A percentile compares a stretch with the other conserved stretches of the same genome.
These are phyloP conservation scores for Tragulus kanchil DNA, from an alignment of 2,113 vertebrate genomes.

Conservation along the genomic window DNA sequence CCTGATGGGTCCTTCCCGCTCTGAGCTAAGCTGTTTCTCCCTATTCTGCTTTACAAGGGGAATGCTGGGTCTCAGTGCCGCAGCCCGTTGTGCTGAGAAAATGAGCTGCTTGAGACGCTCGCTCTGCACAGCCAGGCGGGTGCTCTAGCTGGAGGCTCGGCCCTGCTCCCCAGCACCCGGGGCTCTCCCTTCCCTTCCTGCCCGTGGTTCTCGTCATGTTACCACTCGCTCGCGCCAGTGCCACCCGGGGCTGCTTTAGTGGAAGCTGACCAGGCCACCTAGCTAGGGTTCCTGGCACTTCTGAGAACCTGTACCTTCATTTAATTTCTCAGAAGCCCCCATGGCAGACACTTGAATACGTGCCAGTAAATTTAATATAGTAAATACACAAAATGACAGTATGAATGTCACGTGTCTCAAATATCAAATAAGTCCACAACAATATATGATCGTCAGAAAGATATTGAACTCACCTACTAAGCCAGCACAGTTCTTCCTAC, in stretches of 20 bases:
- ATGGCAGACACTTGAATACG: not conserved
- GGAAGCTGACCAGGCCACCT: not conserved
- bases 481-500: not conserved
- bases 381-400: not conserved
- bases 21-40: not conserved
- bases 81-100: not conserved
- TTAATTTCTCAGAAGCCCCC: not conserved
- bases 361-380: not conserved
- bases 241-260: not conserved
- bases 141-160: not conserved
- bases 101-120: not conserved
- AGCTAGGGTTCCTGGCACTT: not conserved
- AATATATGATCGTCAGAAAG: not conserved
- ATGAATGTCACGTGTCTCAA: not conserved
- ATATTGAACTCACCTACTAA: not conserved
- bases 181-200: not conserved
- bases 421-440: not conserved
- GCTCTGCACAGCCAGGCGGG: not conserved
- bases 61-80: not conserved
- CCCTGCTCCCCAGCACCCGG: not conserved
- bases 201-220: not conserved
- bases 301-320: not conserved
- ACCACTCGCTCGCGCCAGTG: no score
- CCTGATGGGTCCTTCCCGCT: not conserved
- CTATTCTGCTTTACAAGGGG: not conserved